Evolutionary conservation across 2,797 vertebrate species (phyloP).

Genomic region (Scolopax rusticola): DNA sequence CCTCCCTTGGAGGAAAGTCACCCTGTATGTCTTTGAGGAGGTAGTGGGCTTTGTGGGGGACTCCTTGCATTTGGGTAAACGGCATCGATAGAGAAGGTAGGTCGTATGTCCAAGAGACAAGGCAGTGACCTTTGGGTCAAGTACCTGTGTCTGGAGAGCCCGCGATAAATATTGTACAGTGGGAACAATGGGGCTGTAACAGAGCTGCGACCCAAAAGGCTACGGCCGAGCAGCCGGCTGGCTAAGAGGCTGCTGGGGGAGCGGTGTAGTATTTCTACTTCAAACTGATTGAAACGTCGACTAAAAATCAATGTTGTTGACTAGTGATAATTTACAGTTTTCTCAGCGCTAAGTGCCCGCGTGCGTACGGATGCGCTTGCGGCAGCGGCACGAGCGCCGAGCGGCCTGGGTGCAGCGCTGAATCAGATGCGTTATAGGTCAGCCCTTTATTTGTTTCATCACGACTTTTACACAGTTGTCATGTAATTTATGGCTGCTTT

Average conservation of each 20-base stretch:
- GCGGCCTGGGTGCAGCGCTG: conserved; percentile 60
- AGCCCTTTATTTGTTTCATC: conserved; percentile 86
- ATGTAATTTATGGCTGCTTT: conserved; percentile 85
- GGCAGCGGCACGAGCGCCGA: conserved; percentile 42
- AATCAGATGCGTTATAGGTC: conserved; percentile 81
- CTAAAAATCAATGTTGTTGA: conserved; percentile 85
- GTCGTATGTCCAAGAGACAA: conserved; percentile 60
- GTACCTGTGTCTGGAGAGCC: conserved; percentile 72
- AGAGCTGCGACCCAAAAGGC: conserved; percentile 59
- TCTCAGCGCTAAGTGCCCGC: conserved; percentile 75
- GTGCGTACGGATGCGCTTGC: conserved; percentile 62
- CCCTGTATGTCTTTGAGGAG: accelerated
- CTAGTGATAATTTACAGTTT: conserved; percentile 82
- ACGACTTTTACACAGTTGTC: conserved; percentile 85
- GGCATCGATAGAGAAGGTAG: conserved; percentile 10
- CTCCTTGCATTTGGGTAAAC: background rate
- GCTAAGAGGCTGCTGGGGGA: conserved; percentile 75
- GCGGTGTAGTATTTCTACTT: conserved; percentile 80
- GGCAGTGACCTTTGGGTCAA: conserved; percentile 68
- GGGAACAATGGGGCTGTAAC: conserved; percentile 76
- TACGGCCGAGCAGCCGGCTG: conserved; percentile 59
- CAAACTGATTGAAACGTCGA: conserved; percentile 82
- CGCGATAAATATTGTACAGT: conserved; percentile 63
- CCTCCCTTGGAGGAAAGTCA: accelerated
- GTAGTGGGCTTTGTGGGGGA: accelerated